These are phyloP conservation scores for Nanorana parkeri DNA, from an alignment of 2,113 vertebrate genomes.

Conservation along the genomic window DNA sequence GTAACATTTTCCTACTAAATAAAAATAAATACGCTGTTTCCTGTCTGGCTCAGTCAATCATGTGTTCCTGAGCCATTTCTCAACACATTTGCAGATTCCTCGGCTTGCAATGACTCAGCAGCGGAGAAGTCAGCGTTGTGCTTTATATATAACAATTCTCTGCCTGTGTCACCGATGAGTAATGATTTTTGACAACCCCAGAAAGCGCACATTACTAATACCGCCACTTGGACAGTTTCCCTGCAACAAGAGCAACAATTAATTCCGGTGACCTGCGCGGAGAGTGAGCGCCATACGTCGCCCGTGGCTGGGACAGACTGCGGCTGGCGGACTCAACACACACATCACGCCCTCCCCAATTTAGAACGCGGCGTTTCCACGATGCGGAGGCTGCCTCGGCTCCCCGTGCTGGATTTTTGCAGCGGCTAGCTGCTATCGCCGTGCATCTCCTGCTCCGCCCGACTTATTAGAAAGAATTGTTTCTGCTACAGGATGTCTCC, in stretches of 20 bases:
- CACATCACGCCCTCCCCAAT: not conserved
- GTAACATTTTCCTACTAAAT: no score
- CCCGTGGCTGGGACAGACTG: not conserved
- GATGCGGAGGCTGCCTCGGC: not conserved
- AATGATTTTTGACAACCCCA: conserved; percentile 29
- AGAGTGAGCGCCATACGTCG: conserved; percentile 4
- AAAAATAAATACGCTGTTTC: no score
- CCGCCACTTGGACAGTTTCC: not conserved
- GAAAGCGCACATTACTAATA: not conserved
- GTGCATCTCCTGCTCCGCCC: no score
- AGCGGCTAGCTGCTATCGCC: no score
- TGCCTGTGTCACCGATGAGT: not conserved
- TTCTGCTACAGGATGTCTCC: no score
- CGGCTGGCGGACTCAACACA: not conserved
- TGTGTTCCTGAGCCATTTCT: no score
- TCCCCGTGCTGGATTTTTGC: not conserved
- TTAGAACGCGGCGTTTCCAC: conserved; percentile 4
- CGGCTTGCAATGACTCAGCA: not conserved
- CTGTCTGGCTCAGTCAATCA: no score
- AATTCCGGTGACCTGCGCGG: not conserved
- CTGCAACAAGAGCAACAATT: conserved; percentile 8
- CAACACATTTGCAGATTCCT: no score
- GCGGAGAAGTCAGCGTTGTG: not conserved
- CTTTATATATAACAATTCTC: no score
- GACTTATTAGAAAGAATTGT: no score